Evolutionary conservation across 2,113 vertebrate species (phyloP).

Genomic region (Gymnocephalus cernua): DNA sequence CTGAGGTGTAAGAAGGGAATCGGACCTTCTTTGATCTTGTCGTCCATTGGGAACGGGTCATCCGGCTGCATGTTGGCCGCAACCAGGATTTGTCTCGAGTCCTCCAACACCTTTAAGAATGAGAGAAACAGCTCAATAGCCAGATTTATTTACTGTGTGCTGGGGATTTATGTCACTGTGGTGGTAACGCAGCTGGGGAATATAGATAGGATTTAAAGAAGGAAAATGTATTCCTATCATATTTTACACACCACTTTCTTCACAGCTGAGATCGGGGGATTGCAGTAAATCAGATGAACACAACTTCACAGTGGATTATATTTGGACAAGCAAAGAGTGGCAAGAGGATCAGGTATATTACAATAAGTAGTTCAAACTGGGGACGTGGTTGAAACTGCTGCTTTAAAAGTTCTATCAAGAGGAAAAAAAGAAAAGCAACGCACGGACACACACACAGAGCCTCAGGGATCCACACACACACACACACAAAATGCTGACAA

Average conservation of each 20-base stretch:
- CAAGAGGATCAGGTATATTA: not conserved
- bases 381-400: no score
- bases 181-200: not conserved
- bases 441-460: not conserved
- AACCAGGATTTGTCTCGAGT: conserved; percentile 90
- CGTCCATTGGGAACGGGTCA: conserved; percentile 94
- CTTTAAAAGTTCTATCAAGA: no score
- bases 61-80: conserved; percentile 91
- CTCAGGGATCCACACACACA: no score
- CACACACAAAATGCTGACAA: conserved; percentile 63
- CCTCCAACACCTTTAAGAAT: conserved; percentile 91
- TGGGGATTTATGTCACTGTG: not conserved
- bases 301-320: not conserved
- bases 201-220: not conserved
- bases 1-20: conserved; percentile 23
- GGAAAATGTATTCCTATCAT: not conserved
- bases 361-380: no score
- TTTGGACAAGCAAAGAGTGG: not conserved
- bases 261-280: not conserved
- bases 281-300: not conserved
- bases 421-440: not conserved
- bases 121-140: not conserved
- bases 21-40: conserved; percentile 98
- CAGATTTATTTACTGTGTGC: not conserved
- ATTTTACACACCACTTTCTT: conserved; percentile 12